Evolutionary conservation across 64 coral and sea anemone genomes (phyloP).

Genomic region (Porites australiensis): DNA sequence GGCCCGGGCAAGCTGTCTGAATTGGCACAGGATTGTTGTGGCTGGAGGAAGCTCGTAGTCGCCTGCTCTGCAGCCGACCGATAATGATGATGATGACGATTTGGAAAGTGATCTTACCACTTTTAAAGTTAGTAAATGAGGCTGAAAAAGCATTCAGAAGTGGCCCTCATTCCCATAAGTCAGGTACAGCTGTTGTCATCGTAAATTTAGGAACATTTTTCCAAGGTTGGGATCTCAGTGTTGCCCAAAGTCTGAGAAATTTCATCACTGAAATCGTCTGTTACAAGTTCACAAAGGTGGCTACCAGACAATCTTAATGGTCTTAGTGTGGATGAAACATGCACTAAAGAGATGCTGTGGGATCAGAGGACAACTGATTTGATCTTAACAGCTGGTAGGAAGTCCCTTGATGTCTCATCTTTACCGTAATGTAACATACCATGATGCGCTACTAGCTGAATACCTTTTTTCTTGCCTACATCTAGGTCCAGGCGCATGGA

Average conservation of each 20-base stretch:
- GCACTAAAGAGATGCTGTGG: conserved; percentile 39
- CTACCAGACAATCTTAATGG: conserved; percentile 13
- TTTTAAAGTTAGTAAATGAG: background rate
- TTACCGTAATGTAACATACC: too few relatives aligned
- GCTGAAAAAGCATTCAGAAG: conserved; percentile 10
- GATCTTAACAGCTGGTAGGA: conserved; percentile 33
- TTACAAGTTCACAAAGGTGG: conserved; percentile 30
- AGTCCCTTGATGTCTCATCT: conserved; percentile 58
- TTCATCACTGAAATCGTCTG: background rate
- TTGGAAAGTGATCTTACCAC: background rate
- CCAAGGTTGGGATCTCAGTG: conserved; percentile 1
- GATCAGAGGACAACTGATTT: background rate
- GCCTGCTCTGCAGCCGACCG: too few relatives aligned
- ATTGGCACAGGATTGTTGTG: too few relatives aligned
- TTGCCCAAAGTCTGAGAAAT: conserved; percentile 44
- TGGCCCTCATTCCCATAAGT: background rate
- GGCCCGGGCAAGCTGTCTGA: too few relatives aligned
- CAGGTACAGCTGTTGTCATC: background rate
- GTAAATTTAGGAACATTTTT: conserved; percentile 35
- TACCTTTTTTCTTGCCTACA: too few relatives aligned
- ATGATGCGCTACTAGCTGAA: too few relatives aligned
- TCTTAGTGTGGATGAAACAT: background rate
- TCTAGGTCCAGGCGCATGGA: conserved; percentile 23
- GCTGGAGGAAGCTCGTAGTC: too few relatives aligned
- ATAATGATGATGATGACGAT: too few relatives aligned